These are phyloP conservation scores for Phthorimaea operculella DNA, from an alignment of 1,140 invertebrate species.

Conservation along the genomic window DNA sequence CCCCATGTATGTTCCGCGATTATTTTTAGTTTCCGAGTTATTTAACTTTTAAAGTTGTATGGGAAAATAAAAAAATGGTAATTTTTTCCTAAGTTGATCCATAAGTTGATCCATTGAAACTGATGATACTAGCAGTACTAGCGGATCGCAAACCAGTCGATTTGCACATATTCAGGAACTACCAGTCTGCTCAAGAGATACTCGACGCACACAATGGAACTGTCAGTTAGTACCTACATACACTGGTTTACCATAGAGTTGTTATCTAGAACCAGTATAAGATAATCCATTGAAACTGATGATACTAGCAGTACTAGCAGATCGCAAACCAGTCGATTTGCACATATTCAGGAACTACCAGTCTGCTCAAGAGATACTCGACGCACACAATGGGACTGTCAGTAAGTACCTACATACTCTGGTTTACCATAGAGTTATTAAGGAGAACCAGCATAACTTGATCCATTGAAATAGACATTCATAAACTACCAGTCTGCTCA, in stretches of 20 bases:
- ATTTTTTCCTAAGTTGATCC: too few relatives aligned
- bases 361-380: constrained; percentile 50
- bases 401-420: constrained; percentile 43
- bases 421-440: too few relatives aligned
- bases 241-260: too few relatives aligned
- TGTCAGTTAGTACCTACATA: constrained; percentile 34
- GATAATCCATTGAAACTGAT: too few relatives aligned
- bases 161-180: constrained; percentile 95
- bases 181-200: constrained; percentile 69
- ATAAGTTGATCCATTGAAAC: too few relatives aligned
- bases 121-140: constrained; percentile 92
- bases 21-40: too few relatives aligned
- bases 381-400: constrained; percentile 39
- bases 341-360: constrained; percentile 95
- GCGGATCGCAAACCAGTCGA: constrained; percentile 94
- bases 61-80: too few relatives aligned
- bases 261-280: too few relatives aligned
- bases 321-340: constrained; percentile 91
- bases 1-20: too few relatives aligned
- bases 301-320: constrained; percentile 91
- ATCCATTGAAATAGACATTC: constrained; percentile 92
- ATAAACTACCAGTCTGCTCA: constrained; percentile 82
- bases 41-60: too few relatives aligned
- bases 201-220: constrained; percentile 44
- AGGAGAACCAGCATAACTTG: too few relatives aligned